Conservation (phyloP, 35 echinoderm and acorn worm genomes). For the Hemicentrotus pulcherrimus region DNA sequence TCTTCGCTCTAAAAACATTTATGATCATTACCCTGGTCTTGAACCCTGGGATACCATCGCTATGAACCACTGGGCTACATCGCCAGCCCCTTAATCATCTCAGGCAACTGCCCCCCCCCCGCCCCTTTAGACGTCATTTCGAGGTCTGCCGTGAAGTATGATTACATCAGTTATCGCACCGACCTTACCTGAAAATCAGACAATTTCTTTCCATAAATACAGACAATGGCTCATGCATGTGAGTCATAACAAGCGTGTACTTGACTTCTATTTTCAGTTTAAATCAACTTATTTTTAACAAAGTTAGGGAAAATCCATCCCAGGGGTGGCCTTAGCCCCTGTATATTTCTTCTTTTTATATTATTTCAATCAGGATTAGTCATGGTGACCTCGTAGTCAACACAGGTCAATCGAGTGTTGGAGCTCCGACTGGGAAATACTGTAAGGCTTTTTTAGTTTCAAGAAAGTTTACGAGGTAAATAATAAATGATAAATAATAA, state of each 20-base stretch:
- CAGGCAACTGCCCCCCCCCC: neutral
- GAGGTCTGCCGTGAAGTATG: neutral
- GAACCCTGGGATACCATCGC: neutral
- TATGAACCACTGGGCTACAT: neutral
- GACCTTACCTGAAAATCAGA: conserved; percentile 1
- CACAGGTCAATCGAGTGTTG: neutral
- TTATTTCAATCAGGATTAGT: neutral
- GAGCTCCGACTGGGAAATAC: neutral
- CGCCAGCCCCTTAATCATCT: neutral
- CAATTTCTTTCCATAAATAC: neutral
- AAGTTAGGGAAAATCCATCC: neutral
- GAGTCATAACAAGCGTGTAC: conserved; percentile 1
- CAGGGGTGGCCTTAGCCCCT: neutral
- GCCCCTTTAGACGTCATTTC: neutral
- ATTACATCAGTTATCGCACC: conserved; percentile 17
- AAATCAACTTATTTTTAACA: neutral
- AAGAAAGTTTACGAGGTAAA: too few species aligned
- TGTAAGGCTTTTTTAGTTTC: neutral
- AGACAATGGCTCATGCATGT: neutral
- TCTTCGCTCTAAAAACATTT: neutral
- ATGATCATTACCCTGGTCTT: neutral
- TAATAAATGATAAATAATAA: too few species aligned
- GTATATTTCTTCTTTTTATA: neutral
- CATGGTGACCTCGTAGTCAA: neutral
- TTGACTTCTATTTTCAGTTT: conserved; percentile 5